phyloP scores from a whole-genome alignment of 2,113 vertebrate species.

The Cephalopterus ornatus region DNA sequence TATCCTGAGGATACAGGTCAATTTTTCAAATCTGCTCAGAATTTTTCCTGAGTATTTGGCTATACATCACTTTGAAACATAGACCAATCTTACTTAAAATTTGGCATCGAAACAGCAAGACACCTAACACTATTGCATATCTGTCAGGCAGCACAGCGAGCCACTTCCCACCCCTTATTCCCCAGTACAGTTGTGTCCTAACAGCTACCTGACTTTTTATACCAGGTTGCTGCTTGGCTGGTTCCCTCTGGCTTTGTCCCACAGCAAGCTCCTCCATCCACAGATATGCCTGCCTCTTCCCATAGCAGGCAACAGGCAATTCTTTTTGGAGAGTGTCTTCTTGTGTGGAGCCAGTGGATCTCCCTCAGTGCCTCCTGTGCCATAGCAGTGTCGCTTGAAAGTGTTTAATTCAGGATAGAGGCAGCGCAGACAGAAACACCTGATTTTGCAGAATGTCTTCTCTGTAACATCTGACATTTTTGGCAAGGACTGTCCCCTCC shows the following conservation, averaged over 20 bases:
- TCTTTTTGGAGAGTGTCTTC: not conserved
- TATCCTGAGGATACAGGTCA: not conserved
- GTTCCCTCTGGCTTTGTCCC: not conserved
- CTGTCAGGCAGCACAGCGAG: not conserved
- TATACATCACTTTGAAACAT: not conserved
- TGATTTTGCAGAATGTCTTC: not conserved
- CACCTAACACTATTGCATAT: not conserved
- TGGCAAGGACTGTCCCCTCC: not conserved
- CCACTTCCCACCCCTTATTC: not conserved
- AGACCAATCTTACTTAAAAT: not conserved
- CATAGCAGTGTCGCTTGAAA: not conserved
- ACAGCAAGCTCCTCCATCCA: not conserved
- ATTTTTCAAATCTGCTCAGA: not conserved
- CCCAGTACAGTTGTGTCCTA: not conserved
- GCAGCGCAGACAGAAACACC: not conserved
- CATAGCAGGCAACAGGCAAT: not conserved
- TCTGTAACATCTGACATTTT: not conserved
- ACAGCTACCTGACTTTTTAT: not conserved
- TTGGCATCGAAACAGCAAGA: not conserved
- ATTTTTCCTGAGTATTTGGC: not conserved
- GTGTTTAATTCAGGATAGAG: not conserved
- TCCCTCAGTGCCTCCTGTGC: not conserved
- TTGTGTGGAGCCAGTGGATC: accelerated
- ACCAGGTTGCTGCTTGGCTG: not conserved
- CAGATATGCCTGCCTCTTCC: not conserved